A percentile compares a stretch with the other conserved stretches of the same genome.
Conservation (phyloP, 2,888 invertebrate species). For the Apodemia hepburni region DNA sequence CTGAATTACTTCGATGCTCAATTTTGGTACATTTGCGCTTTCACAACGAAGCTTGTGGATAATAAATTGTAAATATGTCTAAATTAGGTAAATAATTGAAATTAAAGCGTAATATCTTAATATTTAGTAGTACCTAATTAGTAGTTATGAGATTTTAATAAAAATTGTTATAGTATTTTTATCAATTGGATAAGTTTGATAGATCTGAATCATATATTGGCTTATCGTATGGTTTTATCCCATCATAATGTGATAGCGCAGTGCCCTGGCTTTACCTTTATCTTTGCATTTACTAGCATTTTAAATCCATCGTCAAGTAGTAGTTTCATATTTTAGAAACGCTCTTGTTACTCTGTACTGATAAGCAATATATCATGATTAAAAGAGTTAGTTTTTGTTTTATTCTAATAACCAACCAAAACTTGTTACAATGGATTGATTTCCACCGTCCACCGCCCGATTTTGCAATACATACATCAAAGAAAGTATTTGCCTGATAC, state of each 20-base stretch:
- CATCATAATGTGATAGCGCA: conserved; percentile 67
- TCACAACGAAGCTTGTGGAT: conserved; percentile 69
- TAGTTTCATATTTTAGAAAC: conserved; percentile 64
- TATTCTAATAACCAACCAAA: conserved; percentile 17
- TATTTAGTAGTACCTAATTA: conserved; percentile 73
- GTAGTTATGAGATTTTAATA: conserved; percentile 72
- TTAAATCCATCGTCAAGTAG: conserved; percentile 62
- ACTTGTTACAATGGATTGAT: too few relatives aligned
- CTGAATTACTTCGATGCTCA: conserved; percentile 57
- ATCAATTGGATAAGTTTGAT: conserved; percentile 62
- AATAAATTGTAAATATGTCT: conserved; percentile 68
- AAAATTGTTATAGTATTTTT: conserved; percentile 64
- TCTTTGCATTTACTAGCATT: conserved; percentile 79
- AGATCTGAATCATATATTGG: conserved; percentile 67
- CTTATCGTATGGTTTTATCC: conserved; percentile 55
- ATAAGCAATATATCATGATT: conserved; percentile 79
- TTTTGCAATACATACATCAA: too few relatives aligned
- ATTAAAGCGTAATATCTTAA: conserved; percentile 59
- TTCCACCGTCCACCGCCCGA: too few relatives aligned
- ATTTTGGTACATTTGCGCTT: conserved; percentile 68
- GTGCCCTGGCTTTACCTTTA: conserved; percentile 61
- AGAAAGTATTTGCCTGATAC: too few relatives aligned
- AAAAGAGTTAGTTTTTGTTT: conserved; percentile 43
- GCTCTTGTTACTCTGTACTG: conserved; percentile 75
- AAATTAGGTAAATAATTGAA: conserved; percentile 70